These are phyloP conservation scores for Cherax destructor DNA, from an alignment of 1,140 invertebrate genomes.

Conservation along the genomic window DNA sequence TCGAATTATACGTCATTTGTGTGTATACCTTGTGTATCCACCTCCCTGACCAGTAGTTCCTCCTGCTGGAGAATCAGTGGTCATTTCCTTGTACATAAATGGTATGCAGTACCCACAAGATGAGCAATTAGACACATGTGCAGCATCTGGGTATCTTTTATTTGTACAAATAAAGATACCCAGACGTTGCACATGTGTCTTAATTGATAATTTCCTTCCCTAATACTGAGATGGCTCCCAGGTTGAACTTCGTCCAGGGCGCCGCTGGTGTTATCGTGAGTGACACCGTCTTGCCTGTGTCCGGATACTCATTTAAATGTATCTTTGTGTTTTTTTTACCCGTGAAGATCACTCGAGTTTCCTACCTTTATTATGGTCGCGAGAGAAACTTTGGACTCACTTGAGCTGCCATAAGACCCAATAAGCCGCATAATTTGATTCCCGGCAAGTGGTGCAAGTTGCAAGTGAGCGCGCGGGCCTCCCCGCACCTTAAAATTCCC, in stretches of 20 bases:
- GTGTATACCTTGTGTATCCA: too few relatives aligned
- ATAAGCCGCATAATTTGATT: constrained; percentile 67
- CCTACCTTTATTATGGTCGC: constrained; percentile 38
- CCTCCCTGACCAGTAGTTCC: too few relatives aligned
- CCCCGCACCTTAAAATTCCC: constrained; percentile 63
- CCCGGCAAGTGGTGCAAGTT: constrained; percentile 52
- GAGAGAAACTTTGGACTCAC: constrained; percentile 22
- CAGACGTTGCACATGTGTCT: too few relatives aligned
- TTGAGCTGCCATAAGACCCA: constrained; percentile 46
- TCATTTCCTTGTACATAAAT: too few relatives aligned
- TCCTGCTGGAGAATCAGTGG: too few relatives aligned
- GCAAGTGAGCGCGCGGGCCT: constrained; percentile 50
- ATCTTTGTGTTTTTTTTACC: not conserved
- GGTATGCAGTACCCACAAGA: too few relatives aligned
- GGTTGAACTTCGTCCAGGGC: not conserved
- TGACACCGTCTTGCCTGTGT: not conserved
- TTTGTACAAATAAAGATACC: too few relatives aligned
- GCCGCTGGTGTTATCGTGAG: too few relatives aligned
- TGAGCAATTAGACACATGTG: too few relatives aligned
- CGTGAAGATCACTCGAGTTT: constrained; percentile 31
- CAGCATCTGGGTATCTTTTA: too few relatives aligned
- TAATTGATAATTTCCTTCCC: not conserved
- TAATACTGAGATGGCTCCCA: constrained; percentile 2
- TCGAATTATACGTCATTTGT: too few relatives aligned
- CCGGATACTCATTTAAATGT: constrained; percentile 45